Evolutionary conservation across 30 jellyfish, hydroid and myxozoan species (phyloP).

Genomic region (Aurelia sp.): DNA sequence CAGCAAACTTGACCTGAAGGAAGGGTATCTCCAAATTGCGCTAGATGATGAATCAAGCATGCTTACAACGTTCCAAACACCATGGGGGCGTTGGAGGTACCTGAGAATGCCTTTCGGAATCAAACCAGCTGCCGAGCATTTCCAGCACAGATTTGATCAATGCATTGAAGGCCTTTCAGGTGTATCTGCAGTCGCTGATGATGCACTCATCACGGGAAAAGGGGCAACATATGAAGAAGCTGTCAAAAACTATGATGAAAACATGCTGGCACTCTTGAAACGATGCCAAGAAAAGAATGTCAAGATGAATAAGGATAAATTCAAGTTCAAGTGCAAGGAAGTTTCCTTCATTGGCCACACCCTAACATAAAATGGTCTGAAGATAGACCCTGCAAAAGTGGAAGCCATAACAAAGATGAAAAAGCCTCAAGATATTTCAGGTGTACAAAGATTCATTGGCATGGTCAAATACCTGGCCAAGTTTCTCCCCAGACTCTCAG

Average conservation of each 20-base stretch:
- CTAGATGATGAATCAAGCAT: not conserved
- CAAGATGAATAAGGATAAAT: slow-evolving; percentile 12
- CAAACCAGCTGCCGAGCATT: slow-evolving; percentile 34
- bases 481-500: too few relatives aligned
- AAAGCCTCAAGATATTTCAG: too few relatives aligned
- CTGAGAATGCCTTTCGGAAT: slow-evolving; percentile 26
- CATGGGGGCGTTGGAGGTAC: slow-evolving; percentile 34
- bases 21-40: slow-evolving; percentile 22
- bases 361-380: too few relatives aligned
- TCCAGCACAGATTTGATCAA: slow-evolving; percentile 42
- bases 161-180: slow-evolving; percentile 24
- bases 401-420: too few relatives aligned
- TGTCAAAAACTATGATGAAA: too few relatives aligned
- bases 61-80: not conserved
- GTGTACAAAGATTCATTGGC: too few relatives aligned
- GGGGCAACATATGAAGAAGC: not conserved
- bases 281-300: slow-evolving; percentile 34
- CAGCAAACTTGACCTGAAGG: slow-evolving; percentile 39
- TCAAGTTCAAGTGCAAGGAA: not conserved
- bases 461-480: too few relatives aligned
- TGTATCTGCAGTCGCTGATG: slow-evolving; percentile 33
- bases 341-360: too few relatives aligned
- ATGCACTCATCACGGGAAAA: slow-evolving; percentile 42
- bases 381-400: too few relatives aligned
- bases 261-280: slow-evolving; percentile 23